phyloP scores from a whole-genome alignment of 64 coral and sea anemone species.

The Montipora sp. region DNA sequence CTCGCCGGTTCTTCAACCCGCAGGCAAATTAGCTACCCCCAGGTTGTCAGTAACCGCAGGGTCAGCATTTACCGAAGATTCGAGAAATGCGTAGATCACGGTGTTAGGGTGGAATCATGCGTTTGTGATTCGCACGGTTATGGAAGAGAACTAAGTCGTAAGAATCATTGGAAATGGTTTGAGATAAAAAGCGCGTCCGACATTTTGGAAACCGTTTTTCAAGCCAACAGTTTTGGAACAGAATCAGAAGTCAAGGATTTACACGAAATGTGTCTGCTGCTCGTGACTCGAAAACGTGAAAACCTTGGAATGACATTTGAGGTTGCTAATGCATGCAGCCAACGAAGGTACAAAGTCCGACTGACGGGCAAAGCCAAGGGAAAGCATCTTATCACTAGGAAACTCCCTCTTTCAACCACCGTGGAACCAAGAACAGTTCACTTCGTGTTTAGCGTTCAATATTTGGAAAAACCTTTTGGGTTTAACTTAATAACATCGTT shows the following conservation, averaged over 20 bases:
- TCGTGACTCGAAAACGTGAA: constrained; percentile 69
- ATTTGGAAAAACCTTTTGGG: constrained; percentile 58
- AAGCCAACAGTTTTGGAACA: constrained; percentile 69
- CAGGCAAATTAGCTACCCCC: constrained; percentile 8
- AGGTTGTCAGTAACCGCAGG: constrained; percentile 54
- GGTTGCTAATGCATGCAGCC: constrained; percentile 60
- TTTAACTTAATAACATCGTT: constrained; percentile 46
- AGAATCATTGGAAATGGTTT: constrained; percentile 66
- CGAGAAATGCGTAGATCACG: constrained; percentile 70
- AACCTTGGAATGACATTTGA: constrained; percentile 59
- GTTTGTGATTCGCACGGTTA: constrained; percentile 65
- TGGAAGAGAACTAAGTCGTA: not conserved
- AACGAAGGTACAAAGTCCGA: constrained; percentile 56
- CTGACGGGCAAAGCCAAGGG: constrained; percentile 53
- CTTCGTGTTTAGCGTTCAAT: constrained; percentile 83
- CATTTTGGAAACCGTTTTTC: constrained; percentile 68
- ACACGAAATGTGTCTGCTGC: constrained; percentile 69
- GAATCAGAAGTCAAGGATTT: constrained; percentile 69
- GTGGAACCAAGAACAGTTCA: constrained; percentile 68
- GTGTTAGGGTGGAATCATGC: constrained; percentile 63
- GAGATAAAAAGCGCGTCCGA: constrained; percentile 58
- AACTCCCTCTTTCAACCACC: constrained; percentile 60
- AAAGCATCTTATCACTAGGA: constrained; percentile 45
- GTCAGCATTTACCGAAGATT: constrained; percentile 82
- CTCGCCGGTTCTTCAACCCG: constrained; percentile 18